A percentile compares a stretch with the other conserved stretches of the same genome.
These are phyloP conservation scores for Polyergus mexicanus DNA, from an alignment of 1,140 invertebrate genomes.

Conservation along the genomic window DNA sequence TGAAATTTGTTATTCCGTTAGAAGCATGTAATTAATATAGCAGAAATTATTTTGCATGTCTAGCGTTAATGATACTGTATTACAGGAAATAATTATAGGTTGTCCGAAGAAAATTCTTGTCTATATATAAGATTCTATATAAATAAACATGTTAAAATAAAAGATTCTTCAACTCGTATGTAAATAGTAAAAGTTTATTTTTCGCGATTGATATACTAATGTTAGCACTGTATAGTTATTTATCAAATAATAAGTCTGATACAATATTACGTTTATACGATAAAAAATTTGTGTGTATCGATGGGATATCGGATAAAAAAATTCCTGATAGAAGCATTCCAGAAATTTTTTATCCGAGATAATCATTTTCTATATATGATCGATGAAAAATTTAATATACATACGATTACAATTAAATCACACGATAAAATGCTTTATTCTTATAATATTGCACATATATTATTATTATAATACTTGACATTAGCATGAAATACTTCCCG, in stretches of 20 bases:
- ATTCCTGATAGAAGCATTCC: no score
- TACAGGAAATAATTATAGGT: conserved; percentile 25
- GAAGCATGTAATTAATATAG: conserved; percentile 36
- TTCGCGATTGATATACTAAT: not conserved
- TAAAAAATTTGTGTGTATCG: no score
- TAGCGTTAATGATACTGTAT: conserved; percentile 25
- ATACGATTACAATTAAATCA: conserved; percentile 29
- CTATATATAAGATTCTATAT: not conserved
- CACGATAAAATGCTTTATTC: conserved; percentile 14
- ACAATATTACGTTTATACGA: no score
- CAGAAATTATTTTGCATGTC: conserved; percentile 22
- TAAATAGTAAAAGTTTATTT: conserved; percentile 1
- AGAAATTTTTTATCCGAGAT: no score
- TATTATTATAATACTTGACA: conserved; percentile 46
- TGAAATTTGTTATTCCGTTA: conserved; percentile 53
- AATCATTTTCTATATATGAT: not conserved
- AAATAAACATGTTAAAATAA: conserved; percentile 9
- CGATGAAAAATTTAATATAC: not conserved
- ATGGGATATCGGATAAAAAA: no score
- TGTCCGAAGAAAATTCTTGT: conserved; percentile 12
- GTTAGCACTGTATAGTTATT: not conserved
- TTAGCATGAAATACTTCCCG: conserved; percentile 24
- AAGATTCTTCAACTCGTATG: not conserved
- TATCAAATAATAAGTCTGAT: not conserved
- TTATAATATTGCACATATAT: not conserved